A percentile compares a stretch with the other conserved stretches of the same genome.
Conservation (phyloP, 2,888 invertebrate genomes). For the Amitus sp. region DNA sequence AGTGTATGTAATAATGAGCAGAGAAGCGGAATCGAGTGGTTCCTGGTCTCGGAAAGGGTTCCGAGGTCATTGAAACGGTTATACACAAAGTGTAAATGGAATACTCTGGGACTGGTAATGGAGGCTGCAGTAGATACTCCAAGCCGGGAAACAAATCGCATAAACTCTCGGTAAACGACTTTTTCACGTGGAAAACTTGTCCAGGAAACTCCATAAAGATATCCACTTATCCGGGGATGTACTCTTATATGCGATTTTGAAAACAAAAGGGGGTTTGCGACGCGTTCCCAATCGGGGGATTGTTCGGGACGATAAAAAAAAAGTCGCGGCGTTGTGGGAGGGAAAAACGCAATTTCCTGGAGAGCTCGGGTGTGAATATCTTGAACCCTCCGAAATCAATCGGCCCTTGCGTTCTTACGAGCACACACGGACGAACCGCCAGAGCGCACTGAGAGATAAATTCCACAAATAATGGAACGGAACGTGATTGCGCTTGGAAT, state of each 20-base stretch:
- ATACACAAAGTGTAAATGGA: conserved; percentile 37
- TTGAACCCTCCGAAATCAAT: conserved; percentile 27
- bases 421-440: no score
- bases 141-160: conserved; percentile 30
- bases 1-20: no score
- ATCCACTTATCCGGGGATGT: conserved; percentile 8
- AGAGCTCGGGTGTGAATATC: conserved; percentile 32
- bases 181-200: conserved; percentile 15
- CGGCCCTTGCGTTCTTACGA: conserved; percentile 12
- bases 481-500: no score
- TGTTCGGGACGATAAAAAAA: conserved; percentile 15
- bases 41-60: conserved; percentile 11
- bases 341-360: conserved; percentile 30
- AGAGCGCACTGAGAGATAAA: no score
- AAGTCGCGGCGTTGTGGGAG: conserved; percentile 8
- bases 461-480: no score
- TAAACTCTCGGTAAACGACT: conserved; percentile 30
- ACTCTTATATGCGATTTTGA: neutral
- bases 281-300: conserved; percentile 16
- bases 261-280: conserved; percentile 3
- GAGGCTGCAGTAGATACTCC: conserved; percentile 33
- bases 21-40: conserved; percentile 1
- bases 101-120: conserved; percentile 26
- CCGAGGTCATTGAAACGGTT: conserved; percentile 28
- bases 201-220: conserved; percentile 17